Conservation (phyloP, 2,888 invertebrate species). For the Phasia obesa region DNA sequence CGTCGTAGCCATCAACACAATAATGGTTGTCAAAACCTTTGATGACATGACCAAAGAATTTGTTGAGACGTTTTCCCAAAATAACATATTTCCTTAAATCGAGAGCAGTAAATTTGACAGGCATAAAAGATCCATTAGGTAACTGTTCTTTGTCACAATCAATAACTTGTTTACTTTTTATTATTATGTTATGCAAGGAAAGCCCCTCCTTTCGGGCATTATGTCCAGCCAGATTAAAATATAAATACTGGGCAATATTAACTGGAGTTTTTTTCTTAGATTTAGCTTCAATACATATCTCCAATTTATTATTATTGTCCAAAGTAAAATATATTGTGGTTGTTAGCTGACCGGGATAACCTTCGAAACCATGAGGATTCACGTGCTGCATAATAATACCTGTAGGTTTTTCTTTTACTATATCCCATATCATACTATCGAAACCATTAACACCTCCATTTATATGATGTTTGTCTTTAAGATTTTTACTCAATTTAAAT, state of each 20-base stretch:
- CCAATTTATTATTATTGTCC: conserved; percentile 87
- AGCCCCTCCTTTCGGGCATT: conserved; percentile 85
- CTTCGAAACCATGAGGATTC: conserved; percentile 91
- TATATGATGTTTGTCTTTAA: conserved; percentile 86
- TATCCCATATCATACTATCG: conserved; percentile 89
- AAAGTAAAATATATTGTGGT: conserved; percentile 88
- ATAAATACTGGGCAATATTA: conserved; percentile 93
- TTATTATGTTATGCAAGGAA: conserved; percentile 87
- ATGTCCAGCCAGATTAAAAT: conserved; percentile 95
- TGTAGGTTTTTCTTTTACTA: conserved; percentile 75
- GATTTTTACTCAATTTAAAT: conserved; percentile 88
- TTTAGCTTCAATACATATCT: conserved; percentile 89
- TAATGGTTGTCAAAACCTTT: conserved; percentile 45
- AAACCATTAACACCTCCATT: conserved; percentile 94
- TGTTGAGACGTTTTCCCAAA: conserved; percentile 43
- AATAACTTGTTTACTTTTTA: conserved; percentile 90
- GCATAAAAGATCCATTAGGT: conserved; percentile 88
- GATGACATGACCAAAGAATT: conserved; percentile 25
- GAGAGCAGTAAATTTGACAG: conserved; percentile 88
- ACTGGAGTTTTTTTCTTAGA: conserved; percentile 91
- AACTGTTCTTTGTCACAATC: conserved; percentile 87
- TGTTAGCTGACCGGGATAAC: conserved; percentile 92
- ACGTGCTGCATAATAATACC: conserved; percentile 88
- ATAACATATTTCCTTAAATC: conserved; percentile 84
- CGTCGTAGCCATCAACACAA: conserved; percentile 4